Evolutionary conservation across 2,113 vertebrate species (phyloP).

Genomic region (Etheostoma spectabile): DNA sequence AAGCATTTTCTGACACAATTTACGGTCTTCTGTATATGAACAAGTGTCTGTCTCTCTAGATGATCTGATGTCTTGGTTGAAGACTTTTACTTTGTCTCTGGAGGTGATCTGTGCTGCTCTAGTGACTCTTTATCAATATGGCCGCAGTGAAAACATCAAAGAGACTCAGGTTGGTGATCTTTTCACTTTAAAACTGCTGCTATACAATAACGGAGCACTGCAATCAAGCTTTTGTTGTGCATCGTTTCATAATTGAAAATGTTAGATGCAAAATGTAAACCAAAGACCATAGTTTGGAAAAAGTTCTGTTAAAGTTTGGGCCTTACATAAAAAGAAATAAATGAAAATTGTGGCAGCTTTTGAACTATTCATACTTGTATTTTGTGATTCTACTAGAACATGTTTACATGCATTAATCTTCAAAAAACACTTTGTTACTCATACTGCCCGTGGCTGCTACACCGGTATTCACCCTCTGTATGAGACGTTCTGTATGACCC

Average conservation of each 20-base stretch:
- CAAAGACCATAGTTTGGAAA: too few species aligned
- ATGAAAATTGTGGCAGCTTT: not conserved
- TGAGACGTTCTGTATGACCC: too few species aligned
- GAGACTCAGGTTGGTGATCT: slow-evolving; percentile 85
- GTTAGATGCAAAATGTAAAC: not conserved
- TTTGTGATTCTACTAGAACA: too few species aligned
- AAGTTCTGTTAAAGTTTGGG: too few species aligned
- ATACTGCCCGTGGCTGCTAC: too few species aligned
- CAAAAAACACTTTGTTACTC: too few species aligned
- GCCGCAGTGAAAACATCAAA: slow-evolving; percentile 74
- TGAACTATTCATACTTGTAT: too few species aligned
- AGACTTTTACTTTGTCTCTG: slow-evolving; percentile 85
- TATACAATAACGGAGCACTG: not conserved
- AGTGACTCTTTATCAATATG: slow-evolving; percentile 88
- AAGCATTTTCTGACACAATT: too few species aligned
- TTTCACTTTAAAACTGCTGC: not conserved
- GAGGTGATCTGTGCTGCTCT: slow-evolving; percentile 88
- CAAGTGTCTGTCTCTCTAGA: slow-evolving; percentile 70
- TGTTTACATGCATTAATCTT: too few species aligned
- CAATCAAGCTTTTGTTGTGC: too few species aligned
- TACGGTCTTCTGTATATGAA: not conserved
- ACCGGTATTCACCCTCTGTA: too few species aligned
- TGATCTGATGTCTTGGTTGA: slow-evolving; percentile 87
- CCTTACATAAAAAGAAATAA: not conserved
- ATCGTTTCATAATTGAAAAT: not conserved